Base-by-base conservation (phyloP, 2,888 invertebrate genomes). In the Pantelozetes paolii region DNA sequence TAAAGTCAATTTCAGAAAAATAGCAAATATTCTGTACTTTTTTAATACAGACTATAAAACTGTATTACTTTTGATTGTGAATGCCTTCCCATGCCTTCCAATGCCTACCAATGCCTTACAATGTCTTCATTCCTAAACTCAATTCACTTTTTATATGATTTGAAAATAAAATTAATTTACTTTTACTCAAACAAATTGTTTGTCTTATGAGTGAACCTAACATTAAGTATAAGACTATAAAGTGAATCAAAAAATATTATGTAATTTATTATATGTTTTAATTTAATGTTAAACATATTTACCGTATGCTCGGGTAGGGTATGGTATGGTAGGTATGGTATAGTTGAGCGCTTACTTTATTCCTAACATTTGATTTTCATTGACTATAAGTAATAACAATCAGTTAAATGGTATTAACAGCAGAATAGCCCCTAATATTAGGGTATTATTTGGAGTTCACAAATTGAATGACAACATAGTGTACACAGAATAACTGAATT, bases 331-430 rank as follows among this genome's bases (percentile, higher is more conserved):
- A 13, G 15, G 15, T 2, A 45, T 6, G 11, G 45, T 13, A 15
- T 45, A 8, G 36, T 11, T 36, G 11, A 2, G 45, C 45, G 6
- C 2, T 54, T 54, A 26, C 2, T 20, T 18, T 59, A 30, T 28
- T 3, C 30, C 59, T 30, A 30, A 11, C 18, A 59, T 59, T 59
- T 59, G 59, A 8, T 32, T 59, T 30, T 30, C 59, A 59, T 59
- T 59, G 30, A 50, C 50, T 50, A 50, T 23, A 23, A 59, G 59
- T 59, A 59, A 59, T 59, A 59, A 59, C 59, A 59, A 59, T 59
- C 59, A 59, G 59, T 59, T 50, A 59, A 59, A 59, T 59, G 59
- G 32, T 30, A 59, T 59, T 59, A 59, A 59, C 28, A 30, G 59
- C 2, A 59, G 2, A 28, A 23, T 36, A 36, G 36, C 5, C 45